A percentile compares a stretch with the other conserved stretches of the same genome.
These are phyloP conservation scores for Pelmatolapia mariae DNA, from an alignment of 2,113 vertebrate genomes.

Conservation along the genomic window DNA sequence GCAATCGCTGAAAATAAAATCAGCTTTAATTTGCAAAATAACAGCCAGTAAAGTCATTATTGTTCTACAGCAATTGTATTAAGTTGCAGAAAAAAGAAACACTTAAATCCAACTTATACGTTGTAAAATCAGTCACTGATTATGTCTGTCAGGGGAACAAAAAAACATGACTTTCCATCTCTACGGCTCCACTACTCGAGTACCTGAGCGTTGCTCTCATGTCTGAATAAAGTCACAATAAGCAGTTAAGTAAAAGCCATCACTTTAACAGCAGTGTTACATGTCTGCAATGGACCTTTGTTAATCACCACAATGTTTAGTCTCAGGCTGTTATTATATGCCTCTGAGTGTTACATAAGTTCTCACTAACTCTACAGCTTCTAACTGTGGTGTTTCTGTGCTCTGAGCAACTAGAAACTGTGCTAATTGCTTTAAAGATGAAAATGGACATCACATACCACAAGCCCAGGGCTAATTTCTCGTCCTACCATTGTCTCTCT, in stretches of 20 bases:
- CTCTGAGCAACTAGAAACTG: slow-evolving; percentile 1
- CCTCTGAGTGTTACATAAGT: not conserved
- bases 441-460: not conserved
- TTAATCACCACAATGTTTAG: not conserved
- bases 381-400: not conserved
- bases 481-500: not conserved
- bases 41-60: not conserved
- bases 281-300: not conserved
- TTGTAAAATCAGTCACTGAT: not conserved
- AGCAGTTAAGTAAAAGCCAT: not conserved
- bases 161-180: not conserved
- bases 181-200: not conserved
- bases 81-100: not conserved
- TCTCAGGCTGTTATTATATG: not conserved
- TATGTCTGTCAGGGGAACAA: not conserved
- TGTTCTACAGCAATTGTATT: not conserved
- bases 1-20: not conserved
- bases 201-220: not conserved
- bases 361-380: not conserved
- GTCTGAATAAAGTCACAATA: not conserved
- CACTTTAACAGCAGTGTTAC: not conserved
- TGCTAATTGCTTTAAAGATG: not conserved
- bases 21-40: not conserved
- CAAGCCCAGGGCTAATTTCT: not conserved
- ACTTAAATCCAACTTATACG: not conserved